Base-by-base conservation (phyloP, 2,888 invertebrate species). In the Scaeva pyrastri region DNA sequence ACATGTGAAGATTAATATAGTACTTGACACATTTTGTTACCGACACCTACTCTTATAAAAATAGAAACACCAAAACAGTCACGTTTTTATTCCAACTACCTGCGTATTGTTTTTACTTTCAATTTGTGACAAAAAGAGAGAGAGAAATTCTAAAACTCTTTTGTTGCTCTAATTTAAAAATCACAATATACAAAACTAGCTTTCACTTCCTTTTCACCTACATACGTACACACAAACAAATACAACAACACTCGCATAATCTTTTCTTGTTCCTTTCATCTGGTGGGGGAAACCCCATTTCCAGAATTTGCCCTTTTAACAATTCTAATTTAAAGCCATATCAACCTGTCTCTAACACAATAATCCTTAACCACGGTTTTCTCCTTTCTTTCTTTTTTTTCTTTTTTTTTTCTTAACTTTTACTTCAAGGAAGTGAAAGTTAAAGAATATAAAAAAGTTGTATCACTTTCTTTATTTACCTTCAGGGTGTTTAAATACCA, bases 271-370 rank as follows among this genome's bases (percentile, higher is more conserved):
- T 39, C 8, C 19, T 21, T 60, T 52, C 5, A 52, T 26, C 23
- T 26, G 8, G 7, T 26, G 8, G 7, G 14, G 8, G n/a, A 55
- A 41, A 21, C 19, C 39, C 60, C 60, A 16, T 64, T 64, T 56
- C 31, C 31, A 6, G 1, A n/a, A 26, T 45, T 64, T 64, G 45
- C 43, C 26, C 45, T 12, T 55, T 71, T 14, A 45, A 52, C 45
- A 74, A 50, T 71, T 75, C 55, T n/a, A 72, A 82, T 66, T 31
- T 16, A 43, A 71, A 76, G 58, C 71, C 50, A 76, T 80, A 74
- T 82, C 81, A 71, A 71, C 68, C 64, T 66, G 41, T 52, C 58
- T 50, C 45, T 64, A 71, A 55, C 26, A 64, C 48, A 81, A 71
- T 71, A 64, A 71, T 50, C 52, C 23, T 12, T 31, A n/a, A 26